Conservation (phyloP, 2,797 vertebrate species). For the Neoniphon sammara region DNA sequence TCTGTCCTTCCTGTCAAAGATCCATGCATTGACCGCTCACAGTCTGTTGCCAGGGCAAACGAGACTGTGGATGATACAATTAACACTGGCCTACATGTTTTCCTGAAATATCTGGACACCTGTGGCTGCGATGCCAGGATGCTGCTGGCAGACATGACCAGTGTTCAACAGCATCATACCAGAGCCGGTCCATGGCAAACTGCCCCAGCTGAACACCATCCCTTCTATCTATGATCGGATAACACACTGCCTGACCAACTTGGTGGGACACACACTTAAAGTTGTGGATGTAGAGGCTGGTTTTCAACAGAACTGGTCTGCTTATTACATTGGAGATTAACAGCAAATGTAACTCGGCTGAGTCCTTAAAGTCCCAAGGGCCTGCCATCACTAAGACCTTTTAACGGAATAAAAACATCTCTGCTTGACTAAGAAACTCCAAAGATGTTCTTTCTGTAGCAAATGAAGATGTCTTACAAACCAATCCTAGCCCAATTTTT, state of each 20-base stretch:
- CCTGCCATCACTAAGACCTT: too few relatives aligned
- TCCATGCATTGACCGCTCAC: too few relatives aligned
- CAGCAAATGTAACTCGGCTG: background rate
- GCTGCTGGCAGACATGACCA: background rate
- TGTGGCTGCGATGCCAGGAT: background rate
- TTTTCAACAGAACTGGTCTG: background rate
- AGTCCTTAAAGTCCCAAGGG: background rate
- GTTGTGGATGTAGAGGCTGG: too few relatives aligned
- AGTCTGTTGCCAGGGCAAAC: background rate
- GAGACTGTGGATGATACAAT: slow-evolving; percentile 1
- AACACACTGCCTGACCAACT: background rate
- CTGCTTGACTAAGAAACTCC: too few relatives aligned
- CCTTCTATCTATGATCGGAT: slow-evolving; percentile 11
- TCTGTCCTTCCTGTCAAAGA: too few relatives aligned
- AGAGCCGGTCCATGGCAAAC: background rate
- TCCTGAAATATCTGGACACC: background rate
- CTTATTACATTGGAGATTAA: background rate
- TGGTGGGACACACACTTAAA: background rate
- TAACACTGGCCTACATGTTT: background rate
- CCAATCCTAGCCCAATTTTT: too few relatives aligned
- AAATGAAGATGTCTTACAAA: too few relatives aligned
- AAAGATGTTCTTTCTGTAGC: too few relatives aligned
- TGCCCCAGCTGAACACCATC: background rate
- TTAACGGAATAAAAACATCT: too few relatives aligned
- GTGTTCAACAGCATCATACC: background rate